Percentiles rank a stretch among this genome's conserved stretches.
These are phyloP conservation scores for Hirtodrosophila histrioides DNA, from an alignment of 2,888 invertebrate species.

Conservation along the genomic window DNA sequence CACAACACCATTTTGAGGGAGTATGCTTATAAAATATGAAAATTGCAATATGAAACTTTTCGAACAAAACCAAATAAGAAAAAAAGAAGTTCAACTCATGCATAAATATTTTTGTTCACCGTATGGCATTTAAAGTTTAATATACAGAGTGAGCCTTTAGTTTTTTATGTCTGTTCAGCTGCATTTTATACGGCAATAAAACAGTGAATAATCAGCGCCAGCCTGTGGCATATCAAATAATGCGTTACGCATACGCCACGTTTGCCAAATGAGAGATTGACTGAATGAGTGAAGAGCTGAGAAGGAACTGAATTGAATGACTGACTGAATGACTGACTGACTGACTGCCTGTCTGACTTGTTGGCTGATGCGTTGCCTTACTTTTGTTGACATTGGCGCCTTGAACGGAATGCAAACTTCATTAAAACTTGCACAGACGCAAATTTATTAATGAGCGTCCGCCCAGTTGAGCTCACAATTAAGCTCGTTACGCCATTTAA, in stretches of 20 bases:
- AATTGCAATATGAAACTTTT: conserved; percentile 28
- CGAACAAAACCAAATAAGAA: not conserved
- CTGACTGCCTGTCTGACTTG: conserved; percentile 5
- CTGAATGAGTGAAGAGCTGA: not conserved
- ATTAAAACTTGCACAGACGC: conserved; percentile 62
- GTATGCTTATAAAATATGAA: conserved; percentile 34
- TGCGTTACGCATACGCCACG: conserved; percentile 42
- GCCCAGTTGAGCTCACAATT: conserved; percentile 65
- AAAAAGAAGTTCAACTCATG: conserved; percentile 24
- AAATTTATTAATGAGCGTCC: conserved; percentile 65
- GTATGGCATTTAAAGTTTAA: conserved; percentile 38
- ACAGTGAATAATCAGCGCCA: conserved; percentile 30
- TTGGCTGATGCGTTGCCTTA: conserved; percentile 20
- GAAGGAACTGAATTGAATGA: not conserved
- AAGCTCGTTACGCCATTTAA: conserved; percentile 70
- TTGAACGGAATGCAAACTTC: conserved; percentile 68
- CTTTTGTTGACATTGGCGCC: conserved; percentile 52
- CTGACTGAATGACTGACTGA: conserved; percentile 2
- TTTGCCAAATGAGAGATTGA: not conserved
- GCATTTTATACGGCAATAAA: conserved; percentile 29
- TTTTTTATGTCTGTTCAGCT: conserved; percentile 16
- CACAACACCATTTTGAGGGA: not conserved
- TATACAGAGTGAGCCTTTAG: conserved; percentile 12
- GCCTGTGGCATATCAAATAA: not conserved
- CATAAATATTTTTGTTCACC: conserved; percentile 25